Conservation (phyloP, 2,888 invertebrate genomes). For the Tipula lateralis region DNA sequence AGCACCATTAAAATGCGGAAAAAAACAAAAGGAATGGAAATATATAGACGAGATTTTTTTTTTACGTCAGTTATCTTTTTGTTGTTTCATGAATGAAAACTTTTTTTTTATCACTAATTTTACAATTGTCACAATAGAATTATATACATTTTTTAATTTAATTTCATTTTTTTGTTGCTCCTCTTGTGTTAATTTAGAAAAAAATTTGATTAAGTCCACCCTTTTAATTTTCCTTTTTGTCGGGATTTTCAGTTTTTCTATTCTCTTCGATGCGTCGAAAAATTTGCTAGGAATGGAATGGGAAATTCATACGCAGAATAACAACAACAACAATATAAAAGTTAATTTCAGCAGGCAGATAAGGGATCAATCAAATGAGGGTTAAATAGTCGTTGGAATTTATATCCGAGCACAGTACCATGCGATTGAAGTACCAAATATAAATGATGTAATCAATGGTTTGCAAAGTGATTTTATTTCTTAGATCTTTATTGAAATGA, state of each 20-base stretch:
- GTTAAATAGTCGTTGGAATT: background rate
- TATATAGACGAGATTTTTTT: background rate
- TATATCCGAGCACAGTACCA: background rate
- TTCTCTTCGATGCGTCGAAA: background rate
- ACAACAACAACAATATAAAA: background rate
- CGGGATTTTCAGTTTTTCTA: background rate
- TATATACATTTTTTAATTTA: background rate
- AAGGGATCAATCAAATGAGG: constrained; percentile 1
- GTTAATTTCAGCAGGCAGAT: background rate
- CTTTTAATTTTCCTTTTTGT: background rate
- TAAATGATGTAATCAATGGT: background rate
- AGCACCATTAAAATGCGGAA: background rate
- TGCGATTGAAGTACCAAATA: background rate
- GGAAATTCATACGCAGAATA: background rate
- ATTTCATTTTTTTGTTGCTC: background rate
- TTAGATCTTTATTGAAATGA: background rate
- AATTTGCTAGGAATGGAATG: background rate
- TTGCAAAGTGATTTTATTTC: background rate
- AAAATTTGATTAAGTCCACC: background rate
- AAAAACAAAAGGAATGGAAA: background rate
- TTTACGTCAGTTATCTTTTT: background rate
- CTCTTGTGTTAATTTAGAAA: background rate
- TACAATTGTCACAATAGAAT: constrained; percentile 24
- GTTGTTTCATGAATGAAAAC: background rate
- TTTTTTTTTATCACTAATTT: background rate